Percentiles rank a stretch among this genome's conserved stretches.
Conservation (phyloP, 2,113 vertebrate genomes). For the Macrotus californicus region DNA sequence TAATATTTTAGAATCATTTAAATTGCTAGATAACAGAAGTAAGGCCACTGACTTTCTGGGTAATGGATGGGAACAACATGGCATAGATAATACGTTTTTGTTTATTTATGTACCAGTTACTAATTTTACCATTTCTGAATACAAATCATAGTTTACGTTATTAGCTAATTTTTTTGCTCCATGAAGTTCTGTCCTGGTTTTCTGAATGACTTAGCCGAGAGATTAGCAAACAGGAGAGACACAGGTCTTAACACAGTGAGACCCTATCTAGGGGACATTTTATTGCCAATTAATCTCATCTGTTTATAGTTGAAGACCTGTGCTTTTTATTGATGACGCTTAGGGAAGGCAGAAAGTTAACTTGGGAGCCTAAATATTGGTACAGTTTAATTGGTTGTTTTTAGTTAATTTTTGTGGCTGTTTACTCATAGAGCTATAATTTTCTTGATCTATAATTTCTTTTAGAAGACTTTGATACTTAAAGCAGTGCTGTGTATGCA, state of each 20-base stretch:
- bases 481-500: not conserved
- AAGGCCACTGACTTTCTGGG: not conserved
- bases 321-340: slow-evolving; percentile 29
- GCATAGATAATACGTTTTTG: not conserved
- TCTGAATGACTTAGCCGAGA: not conserved
- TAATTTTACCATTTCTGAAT: not conserved
- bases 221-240: not conserved
- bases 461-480: not conserved
- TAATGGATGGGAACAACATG: not conserved
- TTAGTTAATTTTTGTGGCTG: not conserved
- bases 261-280: not conserved
- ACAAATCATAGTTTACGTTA: not conserved
- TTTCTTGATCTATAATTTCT: not conserved
- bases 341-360: slow-evolving; percentile 7
- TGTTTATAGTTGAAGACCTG: slow-evolving; percentile 6
- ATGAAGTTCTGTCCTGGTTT: not conserved
- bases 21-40: not conserved
- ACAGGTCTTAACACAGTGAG: not conserved
- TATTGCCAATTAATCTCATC: not conserved
- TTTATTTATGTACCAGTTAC: not conserved
- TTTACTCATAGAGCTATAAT: not conserved
- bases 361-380: not conserved
- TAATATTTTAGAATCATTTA: slow-evolving; percentile 21
- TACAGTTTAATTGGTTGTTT: not conserved
- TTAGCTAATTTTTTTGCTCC: not conserved